Conservation (phyloP, 2,797 vertebrate species). For the Alouatta caraya region DNA sequence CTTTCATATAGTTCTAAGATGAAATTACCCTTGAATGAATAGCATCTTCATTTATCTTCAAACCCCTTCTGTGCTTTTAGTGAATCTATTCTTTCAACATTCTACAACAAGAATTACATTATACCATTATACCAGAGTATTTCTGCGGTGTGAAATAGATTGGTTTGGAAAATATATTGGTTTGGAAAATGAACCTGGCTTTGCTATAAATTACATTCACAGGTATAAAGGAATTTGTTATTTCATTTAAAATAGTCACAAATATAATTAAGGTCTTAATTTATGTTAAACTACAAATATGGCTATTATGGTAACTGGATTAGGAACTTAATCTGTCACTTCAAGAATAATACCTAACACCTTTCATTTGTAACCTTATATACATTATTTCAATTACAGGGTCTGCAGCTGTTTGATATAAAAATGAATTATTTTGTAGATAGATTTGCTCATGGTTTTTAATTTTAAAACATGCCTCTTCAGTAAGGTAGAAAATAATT, state of each 20-base stretch:
- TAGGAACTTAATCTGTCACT: slow-evolving; percentile 97
- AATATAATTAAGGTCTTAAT: slow-evolving; percentile 99
- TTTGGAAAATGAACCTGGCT: slow-evolving; percentile 97
- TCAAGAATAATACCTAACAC: slow-evolving; percentile 94
- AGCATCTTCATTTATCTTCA: slow-evolving; percentile 99
- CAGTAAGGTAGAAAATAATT: slow-evolving; percentile 83
- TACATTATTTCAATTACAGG: slow-evolving; percentile 95
- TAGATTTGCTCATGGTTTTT: slow-evolving; percentile 90
- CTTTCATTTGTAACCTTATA: slow-evolving; percentile 98
- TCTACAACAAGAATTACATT: slow-evolving; percentile 90
- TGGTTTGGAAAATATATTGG: slow-evolving; percentile 99
- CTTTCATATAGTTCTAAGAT: slow-evolving; percentile 93
- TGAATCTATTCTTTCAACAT: slow-evolving; percentile 92
- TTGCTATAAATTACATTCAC: slow-evolving; percentile 99
- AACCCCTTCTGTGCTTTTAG: slow-evolving; percentile 92
- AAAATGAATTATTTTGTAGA: slow-evolving; percentile 92
- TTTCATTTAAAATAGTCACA: slow-evolving; percentile 99
- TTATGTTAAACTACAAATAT: slow-evolving; percentile 99
- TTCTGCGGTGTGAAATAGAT: slow-evolving; percentile 95
- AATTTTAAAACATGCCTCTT: slow-evolving; percentile 89
- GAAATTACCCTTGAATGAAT: slow-evolving; percentile 99
- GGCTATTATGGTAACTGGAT: slow-evolving; percentile 98
- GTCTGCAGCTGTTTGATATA: slow-evolving; percentile 95
- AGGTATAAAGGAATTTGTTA: slow-evolving; percentile 98
- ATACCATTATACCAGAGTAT: slow-evolving; percentile 95